Evolutionary conservation across 1,140 invertebrate genomes (phyloP), one percentile per base, ranked within the genome.

Genomic region (Trypoxylus dichotomus): DNA sequence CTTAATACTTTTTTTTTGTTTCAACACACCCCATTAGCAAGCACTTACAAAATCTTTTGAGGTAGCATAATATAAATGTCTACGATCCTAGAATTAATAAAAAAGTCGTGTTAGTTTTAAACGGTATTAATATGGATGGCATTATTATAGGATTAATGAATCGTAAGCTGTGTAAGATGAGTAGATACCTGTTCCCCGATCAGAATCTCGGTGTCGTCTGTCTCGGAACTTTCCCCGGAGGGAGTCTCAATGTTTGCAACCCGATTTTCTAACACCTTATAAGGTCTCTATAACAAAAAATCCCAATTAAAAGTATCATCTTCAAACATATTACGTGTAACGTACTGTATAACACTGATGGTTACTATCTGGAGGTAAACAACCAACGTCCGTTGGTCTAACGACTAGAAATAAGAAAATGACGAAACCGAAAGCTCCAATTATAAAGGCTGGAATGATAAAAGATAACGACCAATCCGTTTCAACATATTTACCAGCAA

Each of bases 391-490:
- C 76, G 89, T 86, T 0, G 96, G 96, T 83, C 93, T 91, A 68
- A 93, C 91, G 0, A 94, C 92, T 15, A 98, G 87, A 84, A 98
- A 96, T 29, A 98, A 87, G 85, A 97, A 98, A 21, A 97, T 90
- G 0, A 97, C 68, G 78, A 97, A 91, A 13, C 96, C 97, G 15
- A 91, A 84, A 0, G 85, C 76, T 2, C 90, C 93, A 84, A 98
- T 97, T 71, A 97, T 93, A 11, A 93, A 86, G n/a, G 95, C 95
- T 6, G 97, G 97, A 72, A 98, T 91, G 47, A 98, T 93, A 85
- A 99, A 98, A 29, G 96, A 97, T 41, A 95, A 86, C 1, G 95
- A 93, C 97, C 97, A 99, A 85, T 97, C 92, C 0, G 85, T 87
- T 83, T 95, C 93, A 7, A 98, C 95, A 87, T 93, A 98, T 47